A percentile compares a stretch with the other conserved stretches of the same genome.
Evolutionary conservation across 2,888 invertebrate species (phyloP).

Genomic region (Polymixis flavicincta): DNA sequence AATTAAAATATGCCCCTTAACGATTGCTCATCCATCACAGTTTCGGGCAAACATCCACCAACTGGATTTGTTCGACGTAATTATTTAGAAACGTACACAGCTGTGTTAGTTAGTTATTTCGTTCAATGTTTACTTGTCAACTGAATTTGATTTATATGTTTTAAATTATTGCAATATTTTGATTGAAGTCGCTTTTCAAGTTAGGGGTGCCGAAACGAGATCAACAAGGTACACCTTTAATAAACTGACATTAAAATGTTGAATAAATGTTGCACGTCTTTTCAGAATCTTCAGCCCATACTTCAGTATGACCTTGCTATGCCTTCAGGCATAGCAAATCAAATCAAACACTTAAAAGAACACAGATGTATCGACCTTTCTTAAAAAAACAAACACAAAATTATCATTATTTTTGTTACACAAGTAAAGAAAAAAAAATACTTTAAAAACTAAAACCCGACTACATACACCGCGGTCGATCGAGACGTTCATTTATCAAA

Average conservation of each 20-base stretch:
- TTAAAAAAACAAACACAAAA: background rate
- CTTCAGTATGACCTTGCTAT: too few species aligned
- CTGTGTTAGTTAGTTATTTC: slow-evolving; percentile 47
- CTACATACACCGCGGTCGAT: too few species aligned
- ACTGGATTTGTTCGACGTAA: slow-evolving; percentile 44
- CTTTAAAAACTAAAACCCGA: too few species aligned
- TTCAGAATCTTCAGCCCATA: background rate
- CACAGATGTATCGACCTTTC: too few species aligned
- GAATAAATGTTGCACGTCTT: background rate
- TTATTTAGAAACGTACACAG: slow-evolving; percentile 55
- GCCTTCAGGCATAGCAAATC: background rate
- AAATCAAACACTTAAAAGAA: background rate
- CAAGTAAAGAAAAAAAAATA: too few species aligned
- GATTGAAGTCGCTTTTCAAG: background rate
- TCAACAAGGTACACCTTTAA: background rate
- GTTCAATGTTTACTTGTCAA: slow-evolving; percentile 47
- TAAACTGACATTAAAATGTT: background rate
- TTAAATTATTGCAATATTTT: slow-evolving; percentile 33
- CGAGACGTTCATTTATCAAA: too few species aligned
- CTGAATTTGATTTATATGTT: slow-evolving; percentile 47
- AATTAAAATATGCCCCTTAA: slow-evolving; percentile 40
- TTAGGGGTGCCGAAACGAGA: background rate
- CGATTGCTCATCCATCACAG: slow-evolving; percentile 48
- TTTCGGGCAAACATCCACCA: slow-evolving; percentile 39
- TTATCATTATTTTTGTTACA: background rate